phyloP scores from a whole-genome alignment of 1,140 invertebrate genomes.

The Drosophila subpulchrella region DNA sequence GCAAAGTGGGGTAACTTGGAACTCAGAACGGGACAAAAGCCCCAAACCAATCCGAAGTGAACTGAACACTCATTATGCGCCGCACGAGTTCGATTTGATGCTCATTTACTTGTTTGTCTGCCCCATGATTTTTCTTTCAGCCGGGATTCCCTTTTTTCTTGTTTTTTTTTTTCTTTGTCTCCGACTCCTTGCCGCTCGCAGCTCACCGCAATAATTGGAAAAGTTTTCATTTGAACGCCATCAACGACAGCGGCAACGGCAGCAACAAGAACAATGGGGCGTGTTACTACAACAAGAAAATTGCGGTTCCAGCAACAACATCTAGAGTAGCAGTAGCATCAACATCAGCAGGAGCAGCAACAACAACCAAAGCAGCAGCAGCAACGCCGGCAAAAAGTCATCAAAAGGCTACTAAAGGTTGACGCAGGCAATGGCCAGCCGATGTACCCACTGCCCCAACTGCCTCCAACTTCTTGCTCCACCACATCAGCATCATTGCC shows the following conservation, averaged over 20 bases:
- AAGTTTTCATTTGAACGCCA: constrained; percentile 82
- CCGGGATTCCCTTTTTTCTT: constrained; percentile 46
- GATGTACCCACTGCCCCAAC: constrained; percentile 31
- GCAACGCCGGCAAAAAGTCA: constrained; percentile 68
- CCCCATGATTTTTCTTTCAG: constrained; percentile 53
- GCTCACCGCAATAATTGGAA: constrained; percentile 81
- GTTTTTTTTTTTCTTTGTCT: constrained; percentile 7
- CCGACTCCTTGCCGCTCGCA: constrained; percentile 28
- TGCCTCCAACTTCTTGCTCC: background rate
- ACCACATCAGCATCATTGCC: constrained; percentile 13
- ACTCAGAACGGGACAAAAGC: background rate
- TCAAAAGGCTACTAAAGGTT: constrained; percentile 82
- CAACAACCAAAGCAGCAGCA: constrained; percentile 12
- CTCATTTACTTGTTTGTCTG: constrained; percentile 81
- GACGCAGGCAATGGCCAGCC: constrained; percentile 71
- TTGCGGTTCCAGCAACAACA: constrained; percentile 65
- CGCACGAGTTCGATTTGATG: constrained; percentile 81
- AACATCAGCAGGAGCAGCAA: constrained; percentile 14
- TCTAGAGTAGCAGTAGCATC: constrained; percentile 4
- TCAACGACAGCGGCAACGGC: constrained; percentile 69
- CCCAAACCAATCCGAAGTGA: constrained; percentile 29
- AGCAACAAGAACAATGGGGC: constrained; percentile 77
- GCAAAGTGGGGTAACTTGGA: constrained; percentile 14
- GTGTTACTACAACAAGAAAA: constrained; percentile 67
- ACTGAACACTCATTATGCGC: constrained; percentile 69